These are phyloP conservation scores for Tylochromis polylepis DNA, from an alignment of 2,113 vertebrate species.

Conservation along the genomic window DNA sequence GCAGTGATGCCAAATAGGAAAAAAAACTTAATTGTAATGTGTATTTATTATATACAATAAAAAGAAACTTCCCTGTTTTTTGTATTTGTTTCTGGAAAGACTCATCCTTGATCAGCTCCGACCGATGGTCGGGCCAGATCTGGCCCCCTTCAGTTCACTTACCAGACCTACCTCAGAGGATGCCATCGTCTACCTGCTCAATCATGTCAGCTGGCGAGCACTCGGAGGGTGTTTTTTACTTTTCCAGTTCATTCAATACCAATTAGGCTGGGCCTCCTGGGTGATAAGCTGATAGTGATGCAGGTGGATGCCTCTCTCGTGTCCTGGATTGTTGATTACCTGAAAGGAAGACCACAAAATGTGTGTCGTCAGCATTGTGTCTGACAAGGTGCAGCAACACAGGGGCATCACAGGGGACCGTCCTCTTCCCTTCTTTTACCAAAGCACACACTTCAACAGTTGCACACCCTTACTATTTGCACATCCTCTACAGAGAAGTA, in stretches of 20 bases:
- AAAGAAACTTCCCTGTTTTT: not conserved
- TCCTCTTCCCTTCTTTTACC: not conserved
- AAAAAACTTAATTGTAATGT: rapidly evolving
- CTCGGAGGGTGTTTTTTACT: not conserved
- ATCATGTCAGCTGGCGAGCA: not conserved
- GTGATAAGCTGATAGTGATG: not conserved
- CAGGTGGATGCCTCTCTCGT: not conserved
- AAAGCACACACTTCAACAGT: not conserved
- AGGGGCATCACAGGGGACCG: rapidly evolving
- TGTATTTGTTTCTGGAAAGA: not conserved
- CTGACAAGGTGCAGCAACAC: not conserved
- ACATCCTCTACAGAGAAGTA: not conserved
- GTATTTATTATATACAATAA: not conserved
- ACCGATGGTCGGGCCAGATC: not conserved
- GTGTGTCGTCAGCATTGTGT: not conserved
- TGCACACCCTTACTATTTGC: not conserved
- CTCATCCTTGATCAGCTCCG: not conserved
- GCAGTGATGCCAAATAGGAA: not conserved
- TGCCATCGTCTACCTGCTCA: not conserved
- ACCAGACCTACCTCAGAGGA: not conserved
- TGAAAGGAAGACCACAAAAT: not conserved
- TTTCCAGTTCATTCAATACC: not conserved
- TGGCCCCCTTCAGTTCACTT: not conserved
- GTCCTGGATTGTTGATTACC: not conserved
- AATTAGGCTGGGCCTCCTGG: not conserved